These are phyloP conservation scores for Myotis myotis DNA, from an alignment of 2,797 vertebrate genomes.

Conservation along the genomic window DNA sequence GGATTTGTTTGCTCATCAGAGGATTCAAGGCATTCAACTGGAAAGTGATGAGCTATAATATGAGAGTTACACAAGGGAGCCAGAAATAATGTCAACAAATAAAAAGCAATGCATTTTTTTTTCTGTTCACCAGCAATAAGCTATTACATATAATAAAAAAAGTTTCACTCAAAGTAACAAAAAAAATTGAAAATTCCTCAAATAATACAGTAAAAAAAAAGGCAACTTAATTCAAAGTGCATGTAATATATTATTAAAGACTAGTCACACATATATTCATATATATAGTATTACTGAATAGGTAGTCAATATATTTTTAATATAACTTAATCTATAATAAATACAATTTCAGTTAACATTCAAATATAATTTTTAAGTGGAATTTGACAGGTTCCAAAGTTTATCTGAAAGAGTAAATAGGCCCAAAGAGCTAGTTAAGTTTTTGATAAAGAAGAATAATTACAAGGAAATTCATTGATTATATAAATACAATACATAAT, in stretches of 20 bases:
- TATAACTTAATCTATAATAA: background rate
- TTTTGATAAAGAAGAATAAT: background rate
- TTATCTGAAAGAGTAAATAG: background rate
- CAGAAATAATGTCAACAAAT: slow-evolving; percentile 4
- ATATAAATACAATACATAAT: background rate
- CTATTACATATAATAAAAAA: slow-evolving; percentile 4
- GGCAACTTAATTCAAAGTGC: background rate
- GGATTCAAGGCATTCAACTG: slow-evolving; percentile 29
- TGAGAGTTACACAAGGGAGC: slow-evolving; percentile 1
- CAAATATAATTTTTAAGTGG: background rate
- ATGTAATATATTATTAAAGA: background rate
- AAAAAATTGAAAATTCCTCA: background rate
- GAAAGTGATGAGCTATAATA: slow-evolving; percentile 40
- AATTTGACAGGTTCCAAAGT: background rate
- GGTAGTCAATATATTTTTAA: background rate
- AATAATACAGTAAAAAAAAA: background rate
- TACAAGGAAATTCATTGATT: background rate
- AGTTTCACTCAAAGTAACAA: background rate
- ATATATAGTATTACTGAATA: background rate
- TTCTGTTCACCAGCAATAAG: background rate
- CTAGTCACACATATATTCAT: background rate
- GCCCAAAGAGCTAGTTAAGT: background rate
- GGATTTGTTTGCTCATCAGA: slow-evolving; percentile 40
- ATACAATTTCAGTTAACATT: background rate
- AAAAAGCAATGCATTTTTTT: slow-evolving; percentile 47